Conservation (phyloP, 2,113 vertebrate genomes). For the Alligator sinensis region DNA sequence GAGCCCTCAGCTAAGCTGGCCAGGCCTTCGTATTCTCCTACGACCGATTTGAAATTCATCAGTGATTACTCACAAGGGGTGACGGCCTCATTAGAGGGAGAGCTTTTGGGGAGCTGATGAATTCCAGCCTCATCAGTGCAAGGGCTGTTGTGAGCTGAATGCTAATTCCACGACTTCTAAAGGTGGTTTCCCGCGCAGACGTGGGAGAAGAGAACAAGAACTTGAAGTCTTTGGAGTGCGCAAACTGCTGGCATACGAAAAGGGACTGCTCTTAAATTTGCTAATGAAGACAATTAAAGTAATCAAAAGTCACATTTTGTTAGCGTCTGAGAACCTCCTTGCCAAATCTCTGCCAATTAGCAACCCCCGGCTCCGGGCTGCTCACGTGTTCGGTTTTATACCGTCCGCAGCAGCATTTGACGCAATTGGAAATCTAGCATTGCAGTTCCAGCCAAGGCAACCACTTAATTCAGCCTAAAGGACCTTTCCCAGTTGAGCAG, state of each 20-base stretch:
- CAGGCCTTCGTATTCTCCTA: not conserved
- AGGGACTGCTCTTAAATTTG: not conserved
- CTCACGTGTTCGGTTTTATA: not conserved
- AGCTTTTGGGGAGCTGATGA: not conserved
- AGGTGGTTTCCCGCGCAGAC: not conserved
- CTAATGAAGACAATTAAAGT: not conserved
- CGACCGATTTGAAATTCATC: not conserved
- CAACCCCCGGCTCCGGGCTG: accelerated
- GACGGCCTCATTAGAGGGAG: not conserved
- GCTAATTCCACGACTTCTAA: not conserved
- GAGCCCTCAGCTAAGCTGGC: not conserved
- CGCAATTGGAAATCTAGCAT: not conserved
- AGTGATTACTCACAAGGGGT: not conserved
- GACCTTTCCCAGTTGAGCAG: not conserved
- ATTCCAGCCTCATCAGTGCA: not conserved
- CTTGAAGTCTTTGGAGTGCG: not conserved
- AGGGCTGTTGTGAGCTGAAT: not conserved
- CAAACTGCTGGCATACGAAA: not conserved
- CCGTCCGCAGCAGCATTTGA: accelerated
- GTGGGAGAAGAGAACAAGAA: not conserved
- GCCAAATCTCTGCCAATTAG: not conserved
- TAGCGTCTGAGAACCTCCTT: not conserved
- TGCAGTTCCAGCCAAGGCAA: not conserved
- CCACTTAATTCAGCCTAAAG: not conserved
- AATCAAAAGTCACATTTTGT: not conserved